Conservation (phyloP, 2,888 invertebrate genomes). For the Blera fallax region DNA sequence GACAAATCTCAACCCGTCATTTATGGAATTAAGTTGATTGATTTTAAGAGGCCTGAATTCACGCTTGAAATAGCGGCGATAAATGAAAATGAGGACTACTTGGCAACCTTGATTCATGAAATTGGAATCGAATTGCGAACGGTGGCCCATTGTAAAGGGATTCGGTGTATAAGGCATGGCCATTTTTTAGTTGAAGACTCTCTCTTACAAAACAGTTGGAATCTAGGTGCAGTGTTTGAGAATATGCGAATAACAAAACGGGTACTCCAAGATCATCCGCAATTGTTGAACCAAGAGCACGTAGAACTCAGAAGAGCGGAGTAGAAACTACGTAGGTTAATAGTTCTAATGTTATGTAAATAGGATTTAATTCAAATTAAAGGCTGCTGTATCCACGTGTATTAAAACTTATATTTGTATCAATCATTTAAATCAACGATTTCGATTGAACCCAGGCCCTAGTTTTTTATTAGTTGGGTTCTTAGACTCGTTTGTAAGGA, state of each 20-base stretch:
- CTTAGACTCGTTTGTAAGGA: too few species aligned
- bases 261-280: conserved; percentile 82
- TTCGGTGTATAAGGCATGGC: conserved; percentile 92
- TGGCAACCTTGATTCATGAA: conserved; percentile 91
- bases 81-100: conserved; percentile 91
- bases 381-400: not conserved
- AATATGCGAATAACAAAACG: conserved; percentile 85
- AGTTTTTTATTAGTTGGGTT: too few species aligned
- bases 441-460: too few species aligned
- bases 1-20: conserved; percentile 88
- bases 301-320: conserved; percentile 73
- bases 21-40: conserved; percentile 92
- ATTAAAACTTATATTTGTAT: not conserved
- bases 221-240: conserved; percentile 85
- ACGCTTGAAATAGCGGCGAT: conserved; percentile 93
- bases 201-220: conserved; percentile 92
- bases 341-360: not conserved
- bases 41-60: conserved; percentile 92
- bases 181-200: conserved; percentile 90
- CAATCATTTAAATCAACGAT: too few species aligned
- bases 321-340: not conserved
- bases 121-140: conserved; percentile 90
- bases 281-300: conserved; percentile 76
- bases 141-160: conserved; percentile 89
- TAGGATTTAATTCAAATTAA: not conserved